phyloP scores from a whole-genome alignment of 1,140 invertebrate species.

The Sinonovacula constricta region DNA sequence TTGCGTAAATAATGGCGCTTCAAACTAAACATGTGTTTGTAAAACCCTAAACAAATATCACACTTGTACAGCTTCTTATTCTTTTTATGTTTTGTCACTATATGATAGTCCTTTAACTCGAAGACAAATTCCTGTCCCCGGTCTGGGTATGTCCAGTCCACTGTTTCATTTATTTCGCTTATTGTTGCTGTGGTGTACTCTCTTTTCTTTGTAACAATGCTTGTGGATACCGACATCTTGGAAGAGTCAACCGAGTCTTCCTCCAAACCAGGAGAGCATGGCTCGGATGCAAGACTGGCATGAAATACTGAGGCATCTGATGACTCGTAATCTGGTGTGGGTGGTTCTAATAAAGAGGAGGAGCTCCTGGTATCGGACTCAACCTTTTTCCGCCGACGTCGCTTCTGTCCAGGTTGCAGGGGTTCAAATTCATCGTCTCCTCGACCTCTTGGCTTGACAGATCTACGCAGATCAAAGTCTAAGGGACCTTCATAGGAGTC shows the following conservation, averaged over 20 bases:
- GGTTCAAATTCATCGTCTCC: conserved; percentile 34
- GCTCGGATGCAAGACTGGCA: neutral
- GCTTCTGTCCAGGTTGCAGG: conserved; percentile 39
- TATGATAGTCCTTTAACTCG: conserved; percentile 58
- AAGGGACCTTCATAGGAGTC: conserved; percentile 41
- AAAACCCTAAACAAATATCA: conserved; percentile 80
- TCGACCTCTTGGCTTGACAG: neutral
- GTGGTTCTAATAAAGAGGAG: neutral
- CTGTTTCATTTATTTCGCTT: conserved; percentile 47
- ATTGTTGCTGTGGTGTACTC: neutral
- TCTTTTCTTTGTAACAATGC: neutral
- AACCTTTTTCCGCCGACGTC: conserved; percentile 24
- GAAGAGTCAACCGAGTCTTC: neutral
- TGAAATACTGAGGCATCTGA: neutral
- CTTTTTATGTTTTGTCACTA: conserved; percentile 65
- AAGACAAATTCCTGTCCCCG: conserved; percentile 63
- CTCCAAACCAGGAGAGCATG: neutral
- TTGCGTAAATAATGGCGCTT: conserved; percentile 81
- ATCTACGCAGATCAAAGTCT: conserved; percentile 16
- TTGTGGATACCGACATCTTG: neutral
- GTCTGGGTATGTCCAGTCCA: conserved; percentile 56
- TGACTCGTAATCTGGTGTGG: neutral
- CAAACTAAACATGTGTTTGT: conserved; percentile 81
- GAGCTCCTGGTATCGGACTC: conserved; percentile 1
- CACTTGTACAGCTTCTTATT: conserved; percentile 79